Evolutionary conservation across 2,113 vertebrate species (phyloP).

Genomic region (Alosa alosa): DNA sequence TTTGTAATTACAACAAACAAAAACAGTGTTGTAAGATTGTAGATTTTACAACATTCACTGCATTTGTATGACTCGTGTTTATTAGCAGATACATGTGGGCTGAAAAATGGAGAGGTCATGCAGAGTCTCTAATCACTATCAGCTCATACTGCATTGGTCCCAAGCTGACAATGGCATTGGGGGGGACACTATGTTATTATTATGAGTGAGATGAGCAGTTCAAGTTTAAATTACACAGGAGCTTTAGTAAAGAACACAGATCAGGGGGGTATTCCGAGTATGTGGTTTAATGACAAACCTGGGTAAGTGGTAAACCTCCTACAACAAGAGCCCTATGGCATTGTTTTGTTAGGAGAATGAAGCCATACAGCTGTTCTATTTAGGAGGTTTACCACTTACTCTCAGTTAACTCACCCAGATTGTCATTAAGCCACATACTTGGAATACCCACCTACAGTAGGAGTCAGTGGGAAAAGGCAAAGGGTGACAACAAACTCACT

Average conservation of each 20-base stretch:
- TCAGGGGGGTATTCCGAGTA: background rate
- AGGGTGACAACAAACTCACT: background rate
- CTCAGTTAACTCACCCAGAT: too few relatives aligned
- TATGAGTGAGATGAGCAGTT: background rate
- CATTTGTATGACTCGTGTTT: background rate
- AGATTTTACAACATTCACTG: background rate
- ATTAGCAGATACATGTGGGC: background rate
- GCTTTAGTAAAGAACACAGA: background rate
- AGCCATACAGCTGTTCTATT: too few relatives aligned
- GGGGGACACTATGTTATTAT: background rate
- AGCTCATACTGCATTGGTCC: background rate
- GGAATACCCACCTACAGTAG: too few relatives aligned
- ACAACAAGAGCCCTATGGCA: too few relatives aligned
- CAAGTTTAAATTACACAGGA: background rate
- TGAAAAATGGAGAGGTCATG: background rate
- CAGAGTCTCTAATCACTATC: background rate
- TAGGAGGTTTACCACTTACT: too few relatives aligned
- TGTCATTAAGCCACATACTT: too few relatives aligned
- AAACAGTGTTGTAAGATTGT: background rate
- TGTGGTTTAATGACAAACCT: too few relatives aligned
- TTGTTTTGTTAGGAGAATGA: too few relatives aligned
- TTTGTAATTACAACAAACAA: conserved; percentile 2
- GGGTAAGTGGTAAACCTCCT: too few relatives aligned
- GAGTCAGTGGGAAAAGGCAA: background rate
- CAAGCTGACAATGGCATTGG: background rate